phyloP scores from a whole-genome alignment of 2,797 vertebrate genomes.

The Anisognathus igniventris region DNA sequence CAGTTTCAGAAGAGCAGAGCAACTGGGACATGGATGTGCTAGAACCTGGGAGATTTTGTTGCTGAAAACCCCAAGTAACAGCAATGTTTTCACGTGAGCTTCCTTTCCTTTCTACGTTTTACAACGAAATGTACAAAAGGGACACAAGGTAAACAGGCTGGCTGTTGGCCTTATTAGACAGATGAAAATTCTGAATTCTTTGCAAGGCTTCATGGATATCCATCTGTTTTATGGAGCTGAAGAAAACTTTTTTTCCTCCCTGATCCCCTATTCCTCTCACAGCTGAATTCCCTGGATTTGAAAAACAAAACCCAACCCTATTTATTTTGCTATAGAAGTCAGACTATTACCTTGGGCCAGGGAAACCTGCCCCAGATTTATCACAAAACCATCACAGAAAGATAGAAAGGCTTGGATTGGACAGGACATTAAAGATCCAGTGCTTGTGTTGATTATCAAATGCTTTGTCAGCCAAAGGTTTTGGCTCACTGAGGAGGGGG shows the following conservation, averaged over 20 bases:
- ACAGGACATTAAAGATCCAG: background rate
- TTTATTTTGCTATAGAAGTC: background rate
- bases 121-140: background rate
- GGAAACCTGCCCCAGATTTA: background rate
- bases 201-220: background rate
- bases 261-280: background rate
- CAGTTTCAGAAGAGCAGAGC: background rate
- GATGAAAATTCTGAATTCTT: background rate
- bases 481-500: background rate
- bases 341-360: background rate
- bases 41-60: background rate
- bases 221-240: background rate
- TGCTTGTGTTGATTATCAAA: background rate
- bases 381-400: background rate
- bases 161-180: background rate
- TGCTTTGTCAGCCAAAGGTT: background rate
- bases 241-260: background rate
- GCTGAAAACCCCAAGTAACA: background rate
- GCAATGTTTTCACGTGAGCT: background rate
- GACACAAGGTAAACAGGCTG: background rate
- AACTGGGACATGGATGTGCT: background rate
- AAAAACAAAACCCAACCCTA: background rate
- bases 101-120: accelerated
- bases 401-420: background rate
- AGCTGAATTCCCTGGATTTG: background rate